Base-by-base conservation (phyloP, 2,888 invertebrate genomes). In the Drosophila nr. perissopoda region DNA sequence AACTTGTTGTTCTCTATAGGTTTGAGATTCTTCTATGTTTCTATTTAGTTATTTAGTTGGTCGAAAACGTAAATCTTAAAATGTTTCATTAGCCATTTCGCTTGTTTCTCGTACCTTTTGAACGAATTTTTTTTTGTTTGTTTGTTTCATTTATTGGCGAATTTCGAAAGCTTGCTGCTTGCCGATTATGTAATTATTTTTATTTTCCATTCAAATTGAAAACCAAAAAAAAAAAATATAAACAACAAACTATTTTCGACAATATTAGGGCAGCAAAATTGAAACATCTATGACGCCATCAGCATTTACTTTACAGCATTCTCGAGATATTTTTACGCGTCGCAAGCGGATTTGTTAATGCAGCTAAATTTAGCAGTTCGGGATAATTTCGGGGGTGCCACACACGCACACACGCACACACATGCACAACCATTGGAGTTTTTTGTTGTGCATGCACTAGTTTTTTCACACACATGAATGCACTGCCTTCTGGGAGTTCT, bases 1-100 rank as follows among this genome's bases (percentile, higher is more conserved):
- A 88, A 90, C 76, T 85, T 77, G 76, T 79, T 87, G 84, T 89
- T 79, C 70, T 76, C 66, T 66, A 36, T 70, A 40, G 40, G 68
- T 57, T 42, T 54, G 27, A 57, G 63, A 56, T 68, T 27, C 46
- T 61, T 53, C 53, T 42, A 25, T 54, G 42, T 25, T 51, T 53
- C 49, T 60, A 40, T 60, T 61, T 31, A 49, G 27, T 36, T 42
- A 8, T 46, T 46, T 46, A 40, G 38, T 54, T 54, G 42, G 51
- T 49, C 51, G 46, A 69, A 49, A 63, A 40, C 18, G 60, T 38
- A 74, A 60, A 71, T 52, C 51, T 54, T 59, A 68, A 70, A 25
- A 84, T 58, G 74, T 74, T 80, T 72, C 79, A 21, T 56, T 56
- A 38, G 54, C 54, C 6, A 25, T 56, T 38, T 40, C 38, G 63